Conservation (phyloP, 2,797 vertebrate genomes). For the Distichodus sexfasciatus region DNA sequence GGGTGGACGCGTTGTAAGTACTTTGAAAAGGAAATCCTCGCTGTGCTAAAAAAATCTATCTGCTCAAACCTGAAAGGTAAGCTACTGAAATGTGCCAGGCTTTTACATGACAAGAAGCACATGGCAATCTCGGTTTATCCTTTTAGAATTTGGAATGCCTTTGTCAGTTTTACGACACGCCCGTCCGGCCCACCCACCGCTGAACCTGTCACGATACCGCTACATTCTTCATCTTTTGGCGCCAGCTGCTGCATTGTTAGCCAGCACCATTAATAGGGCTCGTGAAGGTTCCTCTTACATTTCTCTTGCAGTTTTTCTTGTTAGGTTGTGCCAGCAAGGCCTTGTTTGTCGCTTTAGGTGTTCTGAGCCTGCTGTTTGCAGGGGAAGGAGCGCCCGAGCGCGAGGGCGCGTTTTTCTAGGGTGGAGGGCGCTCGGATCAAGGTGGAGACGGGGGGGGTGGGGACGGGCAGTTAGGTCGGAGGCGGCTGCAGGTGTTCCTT, state of each 20-base stretch:
- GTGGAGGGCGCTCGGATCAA: slow-evolving; percentile 48
- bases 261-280: slow-evolving; percentile 67
- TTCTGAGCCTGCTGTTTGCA: slow-evolving; percentile 63
- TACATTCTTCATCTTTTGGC: slow-evolving; percentile 62
- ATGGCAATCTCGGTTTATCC: background rate
- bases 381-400: slow-evolving; percentile 64
- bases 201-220: slow-evolving; percentile 52
- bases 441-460: slow-evolving; percentile 12
- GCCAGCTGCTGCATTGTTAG: slow-evolving; percentile 64
- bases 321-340: slow-evolving; percentile 53
- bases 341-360: slow-evolving; percentile 74
- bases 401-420: slow-evolving; percentile 30
- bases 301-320: slow-evolving; percentile 60
- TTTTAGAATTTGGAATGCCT: background rate
- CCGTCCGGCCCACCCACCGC: background rate
- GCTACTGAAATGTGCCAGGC: background rate
- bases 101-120: slow-evolving; percentile 12
- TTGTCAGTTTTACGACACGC: no score
- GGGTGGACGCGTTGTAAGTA: background rate
- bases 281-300: slow-evolving; percentile 68
- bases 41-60: slow-evolving; percentile 22
- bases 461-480: slow-evolving; percentile 8
- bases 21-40: slow-evolving; percentile 4
- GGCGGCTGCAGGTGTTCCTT: background rate
- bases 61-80: slow-evolving; percentile 27